phyloP scores from a whole-genome alignment of 2,113 vertebrate genomes.

The Bos indicus region DNA sequence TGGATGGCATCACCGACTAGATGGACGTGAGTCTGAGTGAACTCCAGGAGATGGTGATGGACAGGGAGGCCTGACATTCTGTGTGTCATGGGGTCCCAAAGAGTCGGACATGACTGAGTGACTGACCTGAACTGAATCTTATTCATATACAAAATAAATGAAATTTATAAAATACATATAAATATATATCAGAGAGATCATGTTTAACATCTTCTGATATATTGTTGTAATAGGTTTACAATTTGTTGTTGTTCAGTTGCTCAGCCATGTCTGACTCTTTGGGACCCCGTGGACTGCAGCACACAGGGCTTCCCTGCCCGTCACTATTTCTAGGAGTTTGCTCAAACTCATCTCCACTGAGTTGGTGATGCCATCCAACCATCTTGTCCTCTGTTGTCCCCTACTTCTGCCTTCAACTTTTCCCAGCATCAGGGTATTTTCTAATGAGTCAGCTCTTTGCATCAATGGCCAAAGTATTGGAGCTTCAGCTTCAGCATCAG shows the following conservation, averaged over 20 bases:
- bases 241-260: not conserved
- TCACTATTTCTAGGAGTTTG: not conserved
- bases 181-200: not conserved
- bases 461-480: not conserved
- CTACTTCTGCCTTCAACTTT: not conserved
- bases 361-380: not conserved
- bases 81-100: no score
- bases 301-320: rapidly evolving
- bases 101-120: no score
- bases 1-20: no score
- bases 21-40: no score
- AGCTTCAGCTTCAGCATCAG: not conserved
- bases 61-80: no score
- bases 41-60: rapidly evolving
- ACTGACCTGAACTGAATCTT: not conserved
- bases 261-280: not conserved
- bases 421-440: not conserved
- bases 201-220: not conserved
- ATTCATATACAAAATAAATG: not conserved
- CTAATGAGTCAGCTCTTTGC: not conserved
- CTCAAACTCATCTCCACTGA: not conserved
- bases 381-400: not conserved
- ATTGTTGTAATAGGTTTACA: not conserved
- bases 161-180: not conserved
- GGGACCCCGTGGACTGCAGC: not conserved